phyloP scores from a whole-genome alignment of 2,888 invertebrate genomes.

The Arenicola marina region DNA sequence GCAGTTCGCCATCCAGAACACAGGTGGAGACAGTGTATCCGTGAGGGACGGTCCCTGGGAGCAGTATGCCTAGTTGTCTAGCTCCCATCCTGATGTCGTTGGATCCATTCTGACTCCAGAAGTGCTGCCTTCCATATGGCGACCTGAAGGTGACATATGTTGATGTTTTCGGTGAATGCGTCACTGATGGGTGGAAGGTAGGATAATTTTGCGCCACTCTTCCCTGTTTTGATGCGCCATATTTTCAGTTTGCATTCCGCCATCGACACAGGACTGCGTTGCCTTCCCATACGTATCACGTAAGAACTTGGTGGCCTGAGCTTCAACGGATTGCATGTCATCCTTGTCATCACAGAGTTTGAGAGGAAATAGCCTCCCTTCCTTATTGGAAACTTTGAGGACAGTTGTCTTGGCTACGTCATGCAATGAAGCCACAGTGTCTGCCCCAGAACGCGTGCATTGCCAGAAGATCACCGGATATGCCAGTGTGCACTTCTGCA shows the following conservation, averaged over 20 bases:
- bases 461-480: neutral
- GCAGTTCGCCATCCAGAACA: slow-evolving; percentile 5
- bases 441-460: neutral
- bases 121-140: slow-evolving; percentile 10
- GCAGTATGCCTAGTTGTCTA: no score
- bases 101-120: neutral
- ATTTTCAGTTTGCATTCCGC: neutral
- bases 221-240: slow-evolving; percentile 7
- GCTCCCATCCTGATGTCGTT: slow-evolving; percentile 4
- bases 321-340: neutral
- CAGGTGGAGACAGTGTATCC: no score
- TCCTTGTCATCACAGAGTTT: slow-evolving; percentile 1
- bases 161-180: slow-evolving; percentile 10
- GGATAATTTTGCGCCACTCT: slow-evolving; percentile 10
- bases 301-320: neutral
- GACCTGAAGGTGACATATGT: slow-evolving; percentile 8
- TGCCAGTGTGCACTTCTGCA: slow-evolving; percentile 11
- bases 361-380: neutral
- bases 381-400: slow-evolving; percentile 11
- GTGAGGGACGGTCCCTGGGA: no score
- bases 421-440: slow-evolving; percentile 12
- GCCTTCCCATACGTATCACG: slow-evolving; percentile 13
- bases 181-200: slow-evolving; percentile 12
- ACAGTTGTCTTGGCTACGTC: slow-evolving; percentile 8
- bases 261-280: slow-evolving; percentile 12